Conservation (phyloP, 2,113 vertebrate genomes). For the Brachirus orientalis region DNA sequence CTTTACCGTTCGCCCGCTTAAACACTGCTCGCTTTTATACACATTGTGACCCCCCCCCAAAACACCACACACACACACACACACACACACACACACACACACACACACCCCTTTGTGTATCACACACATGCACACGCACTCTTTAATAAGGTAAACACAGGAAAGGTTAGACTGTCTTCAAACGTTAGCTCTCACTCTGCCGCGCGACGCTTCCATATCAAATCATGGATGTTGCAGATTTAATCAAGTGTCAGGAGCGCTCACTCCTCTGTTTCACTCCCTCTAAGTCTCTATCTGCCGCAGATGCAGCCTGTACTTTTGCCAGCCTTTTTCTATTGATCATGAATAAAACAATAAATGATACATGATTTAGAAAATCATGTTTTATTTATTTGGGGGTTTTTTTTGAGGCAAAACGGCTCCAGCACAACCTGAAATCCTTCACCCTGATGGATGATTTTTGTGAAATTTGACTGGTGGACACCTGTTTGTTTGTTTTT, state of each 20-base stretch:
- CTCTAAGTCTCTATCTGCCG: not conserved
- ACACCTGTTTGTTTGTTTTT: too few relatives aligned
- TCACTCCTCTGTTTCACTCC: conserved; percentile 25
- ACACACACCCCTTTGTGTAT: conserved; percentile 45
- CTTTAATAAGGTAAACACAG: conserved; percentile 80
- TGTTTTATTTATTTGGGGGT: not conserved
- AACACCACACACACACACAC: not conserved
- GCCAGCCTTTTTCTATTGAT: not conserved
- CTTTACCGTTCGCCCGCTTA: conserved; percentile 92
- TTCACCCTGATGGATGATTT: too few relatives aligned
- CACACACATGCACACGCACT: conserved; percentile 71
- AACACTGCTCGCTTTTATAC: conserved; percentile 83
- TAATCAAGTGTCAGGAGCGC: conserved; percentile 48
- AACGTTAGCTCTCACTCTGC: conserved; percentile 59
- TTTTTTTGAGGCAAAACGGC: too few relatives aligned
- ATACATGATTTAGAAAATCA: not conserved
- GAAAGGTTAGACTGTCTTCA: conserved; percentile 77
- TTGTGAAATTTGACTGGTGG: too few relatives aligned
- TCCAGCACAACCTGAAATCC: too few relatives aligned
- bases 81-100: not conserved
- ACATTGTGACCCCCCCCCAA: conserved; percentile 47
- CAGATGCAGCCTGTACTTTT: not conserved
- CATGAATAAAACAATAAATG: conserved; percentile 2
- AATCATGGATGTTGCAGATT: conserved; percentile 55
- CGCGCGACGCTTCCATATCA: conserved; percentile 53